phyloP scores from a whole-genome alignment of 1,140 invertebrate species.

The Parapsyche elsis region DNA sequence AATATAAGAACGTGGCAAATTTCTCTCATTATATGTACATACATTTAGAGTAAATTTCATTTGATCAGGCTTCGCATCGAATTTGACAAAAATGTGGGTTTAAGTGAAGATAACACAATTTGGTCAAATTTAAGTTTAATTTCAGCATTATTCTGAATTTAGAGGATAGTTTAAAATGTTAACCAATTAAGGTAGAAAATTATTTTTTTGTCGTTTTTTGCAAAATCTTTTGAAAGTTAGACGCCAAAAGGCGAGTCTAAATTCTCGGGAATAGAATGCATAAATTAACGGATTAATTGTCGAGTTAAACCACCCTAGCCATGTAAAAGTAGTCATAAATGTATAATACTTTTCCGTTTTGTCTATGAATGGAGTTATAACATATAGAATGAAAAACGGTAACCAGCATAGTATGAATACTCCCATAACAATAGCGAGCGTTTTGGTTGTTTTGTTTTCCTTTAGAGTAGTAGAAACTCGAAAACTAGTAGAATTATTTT shows the following conservation, averaged over 20 bases:
- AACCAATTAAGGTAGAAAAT: too few species aligned
- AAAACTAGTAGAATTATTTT: too few species aligned
- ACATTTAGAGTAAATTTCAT: too few species aligned
- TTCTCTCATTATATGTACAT: too few species aligned
- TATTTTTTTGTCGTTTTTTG: constrained; percentile 56
- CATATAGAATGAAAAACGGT: constrained; percentile 89
- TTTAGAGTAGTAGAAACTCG: constrained; percentile 74
- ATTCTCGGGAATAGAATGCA: constrained; percentile 87
- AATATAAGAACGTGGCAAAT: too few species aligned
- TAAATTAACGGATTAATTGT: constrained; percentile 90
- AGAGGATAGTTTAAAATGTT: too few species aligned
- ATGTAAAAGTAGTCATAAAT: constrained; percentile 85
- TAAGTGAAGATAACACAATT: too few species aligned
- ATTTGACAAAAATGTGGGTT: too few species aligned
- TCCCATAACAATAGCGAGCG: constrained; percentile 90
- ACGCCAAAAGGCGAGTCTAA: constrained; percentile 85
- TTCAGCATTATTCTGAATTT: background rate
- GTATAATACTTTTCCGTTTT: constrained; percentile 68
- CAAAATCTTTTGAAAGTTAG: constrained; percentile 73
- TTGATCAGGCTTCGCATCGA: too few species aligned
- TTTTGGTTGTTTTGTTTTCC: constrained; percentile 90
- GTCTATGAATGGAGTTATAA: constrained; percentile 79
- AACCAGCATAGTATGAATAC: constrained; percentile 92
- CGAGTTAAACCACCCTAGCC: constrained; percentile 94
- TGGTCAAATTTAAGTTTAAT: background rate